Evolutionary conservation across 2,888 invertebrate species (phyloP), one percentile per base, ranked within the genome.

Genomic region (Nomada flava): DNA sequence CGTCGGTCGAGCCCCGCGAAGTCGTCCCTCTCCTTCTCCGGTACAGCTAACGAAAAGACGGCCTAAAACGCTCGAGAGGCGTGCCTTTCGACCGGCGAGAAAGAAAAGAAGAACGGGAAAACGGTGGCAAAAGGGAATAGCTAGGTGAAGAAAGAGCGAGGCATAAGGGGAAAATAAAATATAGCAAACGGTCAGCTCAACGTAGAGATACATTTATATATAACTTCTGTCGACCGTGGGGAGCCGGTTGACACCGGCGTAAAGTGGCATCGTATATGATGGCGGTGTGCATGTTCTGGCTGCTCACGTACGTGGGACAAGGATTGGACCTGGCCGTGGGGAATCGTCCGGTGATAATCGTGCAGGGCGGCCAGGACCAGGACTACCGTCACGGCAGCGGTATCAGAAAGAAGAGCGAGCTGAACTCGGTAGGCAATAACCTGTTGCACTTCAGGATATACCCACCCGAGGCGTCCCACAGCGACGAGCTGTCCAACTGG

Each of bases 231-330:
- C 36, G 52, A 36, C 9, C 29, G 29, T 2, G 23, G 23, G 7
- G 60, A 36, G 2, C 62, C 76, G 62, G 70, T 63, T 71, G 64
- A 69, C 63, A 2, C 23, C 36, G n/a, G 26, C 7, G 55, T 10
- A 59, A n/a, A 60, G 3, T 11, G 36, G 50, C 18, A 62, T 36
- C 47, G 52, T 64, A 62, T 60, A 90, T 87, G 79, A 93, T 93
- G 93, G 91, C 93, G 85, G 92, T 90, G 84, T 91, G 91, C 90
- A 90, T 92, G 86, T 89, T 93, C 83, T 93, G 93, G 92, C 88
- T 93, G 47, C 89, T 93, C 76, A 92, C 93, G 76, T 93, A 92
- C 87, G 90, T 93, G 68, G 92, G 93, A 83, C 89, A 93, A 47
- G 93, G 93, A 64, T 89, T 93, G 74, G 93, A 93, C 53, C 85